Evolutionary conservation across 2,113 vertebrate genomes (phyloP), one percentile per base, ranked within the genome.

Genomic region (Hippocampus guttulatus): DNA sequence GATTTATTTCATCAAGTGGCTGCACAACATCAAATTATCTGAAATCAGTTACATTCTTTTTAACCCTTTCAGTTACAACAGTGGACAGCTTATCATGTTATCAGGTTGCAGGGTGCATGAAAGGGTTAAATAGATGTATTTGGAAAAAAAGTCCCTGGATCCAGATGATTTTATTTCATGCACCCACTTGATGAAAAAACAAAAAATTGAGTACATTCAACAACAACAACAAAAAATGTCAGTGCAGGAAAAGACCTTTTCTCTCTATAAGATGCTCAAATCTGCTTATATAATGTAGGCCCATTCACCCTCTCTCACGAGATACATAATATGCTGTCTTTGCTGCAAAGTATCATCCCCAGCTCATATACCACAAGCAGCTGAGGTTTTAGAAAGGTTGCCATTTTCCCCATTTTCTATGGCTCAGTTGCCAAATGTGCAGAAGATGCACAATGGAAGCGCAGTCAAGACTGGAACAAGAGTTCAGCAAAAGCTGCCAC

Each of bases 391-490:
- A 61, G 21, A 21, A 40, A 63, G 33, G 60, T 8, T 2, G 60
- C 33, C 60, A 21, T 63, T n/a, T 63, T 14, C 1, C 30, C 8
- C 3, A 20, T 62, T 40, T 20, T 63, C 33, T n/a, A 21, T 63
- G 33, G 61, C 61, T 63, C 20, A 1, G 18, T 63, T 15, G 61
- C 27, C 27, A 61, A 61, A 61, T 27, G 16, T 21, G 33, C 20
- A 63, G 18, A 62, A 21, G 30, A 40, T 63, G 30, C 61, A 8
- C 20, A n/a, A 5, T 63, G 16, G 18, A 63, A 75, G 73, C 45
- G 47, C 67, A 81, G 75, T 45, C 72, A 78, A 85, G 83, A 84
- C 75, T 81, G 82, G 73, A 79, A 77, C 67, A 6, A 52, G 58
- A 71, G 75, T 60, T 75, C n/a, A 55, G 58, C 64, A 54, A 62